Evolutionary conservation across 2,888 invertebrate species (phyloP).

Genomic region (Drosophila pseudotakahashii): DNA sequence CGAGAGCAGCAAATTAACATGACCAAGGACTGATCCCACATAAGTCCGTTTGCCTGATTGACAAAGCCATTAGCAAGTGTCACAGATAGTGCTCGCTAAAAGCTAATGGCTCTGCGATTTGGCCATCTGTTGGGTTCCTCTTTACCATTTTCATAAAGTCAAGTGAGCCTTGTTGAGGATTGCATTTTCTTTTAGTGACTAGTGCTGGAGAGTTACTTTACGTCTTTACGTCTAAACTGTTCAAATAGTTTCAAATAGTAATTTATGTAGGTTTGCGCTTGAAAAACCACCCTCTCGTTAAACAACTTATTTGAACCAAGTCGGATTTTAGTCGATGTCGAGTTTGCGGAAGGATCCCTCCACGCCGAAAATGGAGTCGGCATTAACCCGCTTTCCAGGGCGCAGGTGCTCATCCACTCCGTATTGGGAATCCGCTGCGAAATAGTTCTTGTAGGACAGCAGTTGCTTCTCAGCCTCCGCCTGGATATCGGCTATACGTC

Average conservation of each 20-base stretch:
- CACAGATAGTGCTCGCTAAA: slow-evolving; percentile 66
- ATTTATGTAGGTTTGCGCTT: too few species aligned
- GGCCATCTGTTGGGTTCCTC: slow-evolving; percentile 23
- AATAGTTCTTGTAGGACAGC: slow-evolving; percentile 55
- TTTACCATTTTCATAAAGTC: slow-evolving; percentile 7
- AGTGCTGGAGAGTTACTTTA: too few species aligned
- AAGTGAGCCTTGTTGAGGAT: not conserved
- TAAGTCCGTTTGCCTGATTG: slow-evolving; percentile 64
- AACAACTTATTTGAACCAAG: not conserved
- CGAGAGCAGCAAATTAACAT: slow-evolving; percentile 54
- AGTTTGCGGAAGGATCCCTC: slow-evolving; percentile 81
- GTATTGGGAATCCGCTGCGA: slow-evolving; percentile 72
- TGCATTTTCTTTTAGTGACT: slow-evolving; percentile 13
- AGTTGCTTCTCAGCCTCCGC: slow-evolving; percentile 60
- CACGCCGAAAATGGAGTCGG: slow-evolving; percentile 72
- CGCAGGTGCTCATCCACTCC: slow-evolving; percentile 72
- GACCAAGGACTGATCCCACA: slow-evolving; percentile 40
- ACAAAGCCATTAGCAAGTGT: slow-evolving; percentile 70
- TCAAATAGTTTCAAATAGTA: too few species aligned
- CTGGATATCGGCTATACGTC: slow-evolving; percentile 83
- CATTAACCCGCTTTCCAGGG: slow-evolving; percentile 54
- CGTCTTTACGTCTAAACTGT: too few species aligned
- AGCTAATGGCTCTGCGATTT: slow-evolving; percentile 43
- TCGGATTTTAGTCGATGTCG: slow-evolving; percentile 69
- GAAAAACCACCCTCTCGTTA: not conserved